Evolutionary conservation across 2,888 invertebrate species (phyloP), one percentile per base, ranked within the genome.

Genomic region (Tromatobia lineatoria): DNA sequence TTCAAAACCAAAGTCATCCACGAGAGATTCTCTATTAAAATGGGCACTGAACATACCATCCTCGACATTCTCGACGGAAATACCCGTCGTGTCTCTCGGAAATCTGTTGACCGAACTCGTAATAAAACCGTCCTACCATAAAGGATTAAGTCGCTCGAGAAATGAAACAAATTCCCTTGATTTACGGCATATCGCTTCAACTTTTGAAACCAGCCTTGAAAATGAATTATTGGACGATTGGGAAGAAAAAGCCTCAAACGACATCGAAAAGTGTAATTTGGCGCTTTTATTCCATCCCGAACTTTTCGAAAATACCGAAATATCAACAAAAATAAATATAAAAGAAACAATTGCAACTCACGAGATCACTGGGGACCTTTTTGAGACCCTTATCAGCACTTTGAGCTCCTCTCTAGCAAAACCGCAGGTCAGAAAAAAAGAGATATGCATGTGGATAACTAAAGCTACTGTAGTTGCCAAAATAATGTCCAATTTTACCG

Each of bases 11-110:
- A 83, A 85, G 34, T 76, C 87, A 15, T 88, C 89, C 2, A 86
- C 91, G 11, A 91, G 91, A 69, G 80, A 84, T 1, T 88, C 89
- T 25, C 83, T 93, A 1, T 50, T 93, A 15, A 84, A 90, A 18
- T 92, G 92, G 90, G 71, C 88, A n/a, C 80, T 93, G n/a, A 85
- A 90, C n/a, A 86, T 91, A 18, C 86, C 91, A 0, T 89, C 87
- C 82, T 42, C 80, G 3, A 83, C 86, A 52, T 74, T 88, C 59
- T 85, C 84, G 2, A 82, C 71, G 3, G 80, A 88, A 50, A 59
- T 90, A 7, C 85, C 87, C 3, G 75, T 93, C 1, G 88, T 90
- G 34, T 88, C 90, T 23, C 67, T 92, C 3, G 91, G 90, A 52
- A 88, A 87, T 54, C 85, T 91, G 13, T 47, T 93, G 8, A 89